Conservation (phyloP, 2,797 vertebrate species). For the Antrozous pallidus region DNA sequence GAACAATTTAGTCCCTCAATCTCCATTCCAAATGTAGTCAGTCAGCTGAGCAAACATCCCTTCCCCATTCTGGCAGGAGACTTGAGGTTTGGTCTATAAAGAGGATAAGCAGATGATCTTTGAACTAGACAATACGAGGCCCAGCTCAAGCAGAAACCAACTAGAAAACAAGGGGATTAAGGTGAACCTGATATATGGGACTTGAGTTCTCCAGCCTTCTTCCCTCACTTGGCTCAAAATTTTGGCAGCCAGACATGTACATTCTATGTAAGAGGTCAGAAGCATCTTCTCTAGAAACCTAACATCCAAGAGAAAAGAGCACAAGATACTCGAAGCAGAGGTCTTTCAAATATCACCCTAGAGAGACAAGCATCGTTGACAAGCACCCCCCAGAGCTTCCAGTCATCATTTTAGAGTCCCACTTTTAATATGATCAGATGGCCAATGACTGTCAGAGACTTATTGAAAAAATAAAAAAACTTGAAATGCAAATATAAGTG, state of each 20-base stretch:
- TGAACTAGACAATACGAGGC: conserved; percentile 8
- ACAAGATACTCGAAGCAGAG: not conserved
- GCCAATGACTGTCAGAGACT: not conserved
- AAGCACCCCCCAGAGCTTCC: not conserved
- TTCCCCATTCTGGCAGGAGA: conserved; percentile 7
- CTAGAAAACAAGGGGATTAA: conserved; percentile 23
- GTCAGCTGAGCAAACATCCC: conserved; percentile 48
- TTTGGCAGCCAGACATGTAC: not conserved
- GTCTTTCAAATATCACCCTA: not conserved
- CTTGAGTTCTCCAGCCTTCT: conserved; percentile 30
- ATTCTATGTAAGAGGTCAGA: not conserved
- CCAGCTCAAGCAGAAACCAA: conserved; percentile 36
- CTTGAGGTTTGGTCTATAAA: conserved; percentile 39
- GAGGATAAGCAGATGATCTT: conserved; percentile 53
- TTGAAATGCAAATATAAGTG: not conserved
- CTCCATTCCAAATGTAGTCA: conserved; percentile 45
- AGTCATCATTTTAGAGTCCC: not conserved
- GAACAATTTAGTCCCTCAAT: conserved; percentile 56
- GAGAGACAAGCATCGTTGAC: not conserved
- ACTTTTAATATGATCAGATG: not conserved
- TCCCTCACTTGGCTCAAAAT: conserved; percentile 28
- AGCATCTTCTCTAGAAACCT: not conserved
- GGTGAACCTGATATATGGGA: not conserved
- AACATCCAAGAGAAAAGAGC: not conserved
- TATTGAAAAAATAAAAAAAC: not conserved